phyloP scores from a whole-genome alignment of 1,140 invertebrate species.

The Paralvinella palmiformis region DNA sequence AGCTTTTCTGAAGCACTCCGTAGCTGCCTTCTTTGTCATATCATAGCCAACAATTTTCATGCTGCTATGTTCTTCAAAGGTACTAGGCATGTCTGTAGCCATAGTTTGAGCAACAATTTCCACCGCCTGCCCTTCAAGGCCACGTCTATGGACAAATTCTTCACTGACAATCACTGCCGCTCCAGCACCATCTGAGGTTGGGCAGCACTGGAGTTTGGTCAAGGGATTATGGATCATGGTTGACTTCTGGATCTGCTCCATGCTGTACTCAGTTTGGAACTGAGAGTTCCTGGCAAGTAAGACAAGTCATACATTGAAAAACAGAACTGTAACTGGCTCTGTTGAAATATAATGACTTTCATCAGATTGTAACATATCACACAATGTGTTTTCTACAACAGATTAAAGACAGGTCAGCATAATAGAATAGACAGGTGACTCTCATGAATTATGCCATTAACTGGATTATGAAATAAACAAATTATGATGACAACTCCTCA shows the following conservation, averaged over 20 bases:
- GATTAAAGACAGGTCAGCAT: too few species aligned
- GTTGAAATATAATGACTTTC: too few species aligned
- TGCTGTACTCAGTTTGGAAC: conserved; percentile 78
- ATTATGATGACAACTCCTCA: too few species aligned
- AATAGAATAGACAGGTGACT: background rate
- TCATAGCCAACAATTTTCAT: conserved; percentile 93
- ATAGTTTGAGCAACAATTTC: conserved; percentile 93
- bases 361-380: too few species aligned
- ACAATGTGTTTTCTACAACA: too few species aligned
- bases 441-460: background rate
- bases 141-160: conserved; percentile 77
- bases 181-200: conserved; percentile 92
- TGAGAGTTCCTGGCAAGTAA: conserved; percentile 71
- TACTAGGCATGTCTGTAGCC: conserved; percentile 80
- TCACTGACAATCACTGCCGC: conserved; percentile 86
- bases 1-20: conserved; percentile 73
- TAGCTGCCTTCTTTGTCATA: conserved; percentile 83
- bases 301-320: too few species aligned
- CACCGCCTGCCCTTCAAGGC: conserved; percentile 73
- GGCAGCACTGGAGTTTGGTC: conserved; percentile 91
- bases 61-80: conserved; percentile 76
- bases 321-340: too few species aligned
- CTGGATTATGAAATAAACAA: too few species aligned
- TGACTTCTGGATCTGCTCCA: conserved; percentile 83
- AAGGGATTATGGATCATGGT: conserved; percentile 79